Conservation (phyloP, 1,140 invertebrate species). For the Thalassaphorura encarpata region DNA sequence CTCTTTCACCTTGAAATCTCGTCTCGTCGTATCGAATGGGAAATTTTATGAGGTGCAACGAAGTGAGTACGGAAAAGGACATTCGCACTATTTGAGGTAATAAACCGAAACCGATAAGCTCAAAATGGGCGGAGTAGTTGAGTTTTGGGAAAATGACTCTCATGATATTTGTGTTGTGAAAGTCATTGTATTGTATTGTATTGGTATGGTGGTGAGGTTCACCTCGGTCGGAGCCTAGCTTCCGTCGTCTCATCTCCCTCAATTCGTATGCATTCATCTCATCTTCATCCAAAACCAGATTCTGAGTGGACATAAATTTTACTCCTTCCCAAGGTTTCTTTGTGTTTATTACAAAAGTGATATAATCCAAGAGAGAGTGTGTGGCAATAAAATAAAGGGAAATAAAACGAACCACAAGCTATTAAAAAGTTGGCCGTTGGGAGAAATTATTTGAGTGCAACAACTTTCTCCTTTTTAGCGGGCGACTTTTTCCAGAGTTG, state of each 20-base stretch:
- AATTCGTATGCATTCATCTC: not conserved
- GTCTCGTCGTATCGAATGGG: not conserved
- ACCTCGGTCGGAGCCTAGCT: no score
- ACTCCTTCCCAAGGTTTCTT: not conserved
- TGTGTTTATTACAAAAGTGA: slow-evolving; percentile 14
- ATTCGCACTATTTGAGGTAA: slow-evolving; percentile 2
- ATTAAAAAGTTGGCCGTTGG: slow-evolving; percentile 20
- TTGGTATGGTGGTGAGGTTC: no score
- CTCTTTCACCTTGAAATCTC: no score
- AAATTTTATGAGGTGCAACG: not conserved
- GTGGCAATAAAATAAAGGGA: slow-evolving; percentile 1
- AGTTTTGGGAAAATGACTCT: no score
- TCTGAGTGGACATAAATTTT: not conserved
- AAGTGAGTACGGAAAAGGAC: not conserved
- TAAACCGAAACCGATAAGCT: slow-evolving; percentile 16
- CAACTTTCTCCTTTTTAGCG: not conserved
- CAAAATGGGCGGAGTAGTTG: slow-evolving; percentile 3
- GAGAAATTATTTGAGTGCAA: slow-evolving; percentile 17
- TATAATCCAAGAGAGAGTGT: slow-evolving; percentile 9
- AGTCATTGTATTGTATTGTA: no score
- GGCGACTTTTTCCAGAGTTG: not conserved
- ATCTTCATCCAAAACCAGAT: not conserved
- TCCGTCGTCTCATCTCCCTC: no score
- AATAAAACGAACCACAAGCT: slow-evolving; percentile 16
- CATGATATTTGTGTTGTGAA: no score